Evolutionary conservation across 2,888 invertebrate genomes (phyloP).

Genomic region (Pammene fasciana): DNA sequence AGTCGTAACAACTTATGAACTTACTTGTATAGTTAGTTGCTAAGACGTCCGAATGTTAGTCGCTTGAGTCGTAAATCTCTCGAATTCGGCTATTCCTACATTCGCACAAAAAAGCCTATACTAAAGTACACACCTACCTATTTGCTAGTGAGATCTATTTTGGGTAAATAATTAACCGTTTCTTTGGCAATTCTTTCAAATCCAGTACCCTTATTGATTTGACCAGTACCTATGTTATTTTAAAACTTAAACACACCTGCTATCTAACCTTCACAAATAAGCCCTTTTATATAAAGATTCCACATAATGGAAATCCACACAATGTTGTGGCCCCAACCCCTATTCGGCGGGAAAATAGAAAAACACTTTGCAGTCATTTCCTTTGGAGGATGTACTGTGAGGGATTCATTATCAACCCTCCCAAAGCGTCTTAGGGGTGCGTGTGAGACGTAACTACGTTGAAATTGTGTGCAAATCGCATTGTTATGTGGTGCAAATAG

Average conservation of each 20-base stretch:
- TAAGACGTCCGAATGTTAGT: too few relatives aligned
- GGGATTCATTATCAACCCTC: conserved; percentile 80
- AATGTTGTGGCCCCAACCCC: conserved; percentile 46
- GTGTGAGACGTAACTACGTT: conserved; percentile 25
- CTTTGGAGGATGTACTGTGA: conserved; percentile 72
- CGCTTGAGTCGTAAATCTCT: too few relatives aligned
- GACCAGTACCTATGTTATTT: too few relatives aligned
- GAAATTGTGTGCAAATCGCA: conserved; percentile 32
- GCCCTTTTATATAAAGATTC: conserved; percentile 30
- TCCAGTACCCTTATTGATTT: background rate
- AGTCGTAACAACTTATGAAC: too few relatives aligned
- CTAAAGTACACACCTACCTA: too few relatives aligned
- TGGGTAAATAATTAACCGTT: too few relatives aligned
- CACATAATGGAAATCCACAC: conserved; percentile 47
- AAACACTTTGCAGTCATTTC: conserved; percentile 81
- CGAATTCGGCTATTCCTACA: too few relatives aligned
- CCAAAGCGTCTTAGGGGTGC: conserved; percentile 65
- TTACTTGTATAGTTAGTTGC: too few relatives aligned
- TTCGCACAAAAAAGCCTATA: too few relatives aligned
- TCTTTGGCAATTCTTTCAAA: too few relatives aligned
- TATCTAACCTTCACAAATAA: conserved; percentile 10
- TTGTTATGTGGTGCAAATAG: conserved; percentile 3
- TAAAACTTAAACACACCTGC: conserved; percentile 3
- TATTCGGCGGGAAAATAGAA: conserved; percentile 69
- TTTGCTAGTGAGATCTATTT: too few relatives aligned